These are phyloP conservation scores for Tryphoninae sp. DNA, from an alignment of 2,888 invertebrate species.

Conservation along the genomic window DNA sequence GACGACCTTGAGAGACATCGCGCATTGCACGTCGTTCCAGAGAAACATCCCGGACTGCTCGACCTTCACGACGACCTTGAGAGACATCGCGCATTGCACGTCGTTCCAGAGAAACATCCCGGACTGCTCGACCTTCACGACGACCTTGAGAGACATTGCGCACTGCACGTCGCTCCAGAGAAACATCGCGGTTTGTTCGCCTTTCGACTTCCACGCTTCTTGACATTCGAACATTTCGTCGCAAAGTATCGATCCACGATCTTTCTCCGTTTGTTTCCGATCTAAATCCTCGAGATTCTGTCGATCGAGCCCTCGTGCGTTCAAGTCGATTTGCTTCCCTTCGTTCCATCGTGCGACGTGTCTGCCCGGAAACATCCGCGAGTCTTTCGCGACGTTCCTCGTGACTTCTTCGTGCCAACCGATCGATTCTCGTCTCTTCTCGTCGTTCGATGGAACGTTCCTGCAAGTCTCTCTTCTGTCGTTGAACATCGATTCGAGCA, in stretches of 20 bases:
- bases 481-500: background rate
- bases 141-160: background rate
- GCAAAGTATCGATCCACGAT: conserved; percentile 36
- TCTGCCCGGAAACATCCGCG: background rate
- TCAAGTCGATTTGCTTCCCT: conserved; percentile 1
- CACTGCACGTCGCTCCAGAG: conserved; percentile 5
- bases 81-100: background rate
- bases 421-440: background rate
- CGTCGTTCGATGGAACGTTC: background rate
- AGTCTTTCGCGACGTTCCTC: conserved; percentile 20
- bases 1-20: background rate
- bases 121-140: conserved; percentile 13
- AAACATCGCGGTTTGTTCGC: background rate
- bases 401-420: background rate
- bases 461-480: background rate
- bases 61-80: background rate
- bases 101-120: background rate
- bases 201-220: background rate
- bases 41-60: background rate
- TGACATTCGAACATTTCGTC: conserved; percentile 12
- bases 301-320: conserved; percentile 22
- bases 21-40: background rate
- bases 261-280: background rate
- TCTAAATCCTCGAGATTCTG: conserved; percentile 23
- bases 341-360: conserved; percentile 1